Evolutionary conservation across 2,797 vertebrate genomes (phyloP), one percentile per base, ranked within the genome.

Genomic region (Leptatherina wallacei): DNA sequence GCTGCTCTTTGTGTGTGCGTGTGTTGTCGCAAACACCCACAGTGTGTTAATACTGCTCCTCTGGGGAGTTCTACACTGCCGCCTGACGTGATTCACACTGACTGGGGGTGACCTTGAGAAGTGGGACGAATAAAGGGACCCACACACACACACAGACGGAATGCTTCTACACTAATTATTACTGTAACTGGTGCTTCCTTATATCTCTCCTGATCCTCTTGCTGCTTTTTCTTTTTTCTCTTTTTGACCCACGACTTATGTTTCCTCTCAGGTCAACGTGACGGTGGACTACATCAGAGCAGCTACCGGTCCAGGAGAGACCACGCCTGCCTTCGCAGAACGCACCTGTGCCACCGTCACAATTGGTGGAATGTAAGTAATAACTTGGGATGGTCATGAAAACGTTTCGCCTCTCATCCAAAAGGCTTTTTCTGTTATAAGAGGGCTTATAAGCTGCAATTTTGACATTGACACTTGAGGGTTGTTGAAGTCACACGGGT

Each of bases 251-350:
- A 40, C 29, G 44, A 56, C 62, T 42, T 63, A 1, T 70, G 4
- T 58, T 61, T 42, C 62, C 27, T 36, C 20, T 64, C 65, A 99
- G 97, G 98, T 99, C 90, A 99, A 96, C 2, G 96, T 99, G 86
- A 98, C 93, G 0, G 97, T 99, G 71, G 98, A 99, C 93, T 99
- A 99, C 94, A 99, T 99, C 91, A 94, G 97, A 85, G 96, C 96
- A 0, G 98, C 97, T 61, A 98, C 97, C 40, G 94, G 93, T 0
- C 95, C 95, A 52, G 87, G 83, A 52, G 94, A 95, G 0, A 93
- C 96, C 32, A 96, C 96, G 0, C 91, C 97, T 0, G 96, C 97
- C 75, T 99, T 99, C 83, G 81, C 97, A 38, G 97, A 99, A 80
- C 96, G 97, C 69, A 99, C 97, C 63, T 99, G 98, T 73, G 96